Percentiles rank a stretch among this genome's conserved stretches.
These are phyloP conservation scores for Papilio aristodemus DNA, from an alignment of 1,140 invertebrate species.

Conservation along the genomic window DNA sequence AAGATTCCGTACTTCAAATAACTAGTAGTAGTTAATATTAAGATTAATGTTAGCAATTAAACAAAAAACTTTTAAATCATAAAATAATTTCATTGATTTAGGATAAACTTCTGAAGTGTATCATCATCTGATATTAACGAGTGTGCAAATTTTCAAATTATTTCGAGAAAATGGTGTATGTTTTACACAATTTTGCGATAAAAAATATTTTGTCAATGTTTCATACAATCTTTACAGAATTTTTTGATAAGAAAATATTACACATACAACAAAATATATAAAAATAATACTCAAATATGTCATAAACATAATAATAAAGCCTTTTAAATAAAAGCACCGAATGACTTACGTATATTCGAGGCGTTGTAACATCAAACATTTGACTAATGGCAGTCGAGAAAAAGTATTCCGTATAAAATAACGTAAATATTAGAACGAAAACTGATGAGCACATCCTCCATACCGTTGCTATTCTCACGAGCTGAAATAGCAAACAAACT, in stretches of 20 bases:
- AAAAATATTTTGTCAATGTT: too few relatives aligned
- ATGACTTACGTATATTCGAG: constrained; percentile 35
- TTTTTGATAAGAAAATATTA: not conserved
- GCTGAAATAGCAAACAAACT: constrained; percentile 47
- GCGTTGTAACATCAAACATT: constrained; percentile 41
- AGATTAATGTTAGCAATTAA: too few relatives aligned
- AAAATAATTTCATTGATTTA: too few relatives aligned
- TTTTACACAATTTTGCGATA: too few relatives aligned
- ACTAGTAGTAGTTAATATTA: not conserved
- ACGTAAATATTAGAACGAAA: constrained; percentile 47
- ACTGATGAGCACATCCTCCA: constrained; percentile 49
- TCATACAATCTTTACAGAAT: too few relatives aligned
- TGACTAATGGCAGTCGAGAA: constrained; percentile 37
- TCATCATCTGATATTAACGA: too few relatives aligned
- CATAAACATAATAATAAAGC: constrained; percentile 4
- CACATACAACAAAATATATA: not conserved
- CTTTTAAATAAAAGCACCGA: constrained; percentile 1
- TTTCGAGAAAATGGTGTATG: too few relatives aligned
- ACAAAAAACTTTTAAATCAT: too few relatives aligned
- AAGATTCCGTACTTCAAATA: not conserved
- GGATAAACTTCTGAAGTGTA: too few relatives aligned
- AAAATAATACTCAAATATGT: not conserved
- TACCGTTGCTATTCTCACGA: constrained; percentile 52
- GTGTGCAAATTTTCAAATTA: too few relatives aligned
- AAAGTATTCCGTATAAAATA: constrained; percentile 39